A percentile compares a stretch with the other conserved stretches of the same genome.
phyloP scores from a whole-genome alignment of 2,888 invertebrate species.

The Trachelus stipa region DNA sequence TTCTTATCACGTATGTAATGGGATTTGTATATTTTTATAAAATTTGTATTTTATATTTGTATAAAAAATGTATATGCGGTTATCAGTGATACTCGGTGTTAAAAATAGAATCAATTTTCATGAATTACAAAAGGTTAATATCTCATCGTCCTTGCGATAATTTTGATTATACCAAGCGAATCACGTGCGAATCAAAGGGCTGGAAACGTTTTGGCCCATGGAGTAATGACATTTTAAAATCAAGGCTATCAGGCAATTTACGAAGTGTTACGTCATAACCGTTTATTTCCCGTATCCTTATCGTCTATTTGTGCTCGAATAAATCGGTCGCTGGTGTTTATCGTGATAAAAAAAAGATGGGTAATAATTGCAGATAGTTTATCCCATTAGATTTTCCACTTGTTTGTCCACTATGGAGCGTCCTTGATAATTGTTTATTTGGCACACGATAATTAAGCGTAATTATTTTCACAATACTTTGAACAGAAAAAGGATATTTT shows the following conservation, averaged over 20 bases:
- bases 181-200: neutral
- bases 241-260: neutral
- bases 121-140: neutral
- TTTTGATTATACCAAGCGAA: neutral
- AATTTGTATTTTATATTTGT: too few species aligned
- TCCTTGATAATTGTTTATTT: neutral
- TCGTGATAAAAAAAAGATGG: neutral
- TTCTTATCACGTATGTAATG: too few species aligned
- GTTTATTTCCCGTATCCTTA: neutral
- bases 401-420: neutral
- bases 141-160: neutral
- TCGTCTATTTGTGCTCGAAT: neutral
- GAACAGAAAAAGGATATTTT: neutral
- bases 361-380: neutral
- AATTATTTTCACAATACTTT: neutral
- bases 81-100: too few species aligned
- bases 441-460: neutral
- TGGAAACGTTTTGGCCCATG: neutral
- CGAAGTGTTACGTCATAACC: neutral
- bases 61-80: neutral
- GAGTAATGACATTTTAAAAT: neutral
- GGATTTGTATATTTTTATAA: neutral
- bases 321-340: neutral
- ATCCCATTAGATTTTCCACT: neutral
- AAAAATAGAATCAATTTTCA: neutral